Base-by-base conservation (phyloP, 2,888 invertebrate species). In the Ophion costatus region DNA sequence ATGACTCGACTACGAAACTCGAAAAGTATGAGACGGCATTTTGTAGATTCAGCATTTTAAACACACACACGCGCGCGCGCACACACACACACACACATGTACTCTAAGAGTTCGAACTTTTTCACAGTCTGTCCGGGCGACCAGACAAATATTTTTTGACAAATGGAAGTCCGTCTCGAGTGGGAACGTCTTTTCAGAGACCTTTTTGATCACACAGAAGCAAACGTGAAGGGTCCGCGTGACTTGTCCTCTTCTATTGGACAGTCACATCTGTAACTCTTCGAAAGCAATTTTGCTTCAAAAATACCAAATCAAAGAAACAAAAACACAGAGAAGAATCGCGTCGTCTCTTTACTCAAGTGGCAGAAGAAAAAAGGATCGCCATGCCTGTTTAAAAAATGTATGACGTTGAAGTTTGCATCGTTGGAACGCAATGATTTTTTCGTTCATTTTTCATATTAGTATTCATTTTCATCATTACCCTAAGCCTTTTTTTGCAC, bases 1-100 rank as follows among this genome's bases (percentile, higher is more conserved):
- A 85, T 89, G 89, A 89, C 88, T 87, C 69, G 85, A 75, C 89
- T 51, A 51, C 0, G 51, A 51, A 51, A 51, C 17, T 51, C 14
- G 51, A 71, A 86, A 85, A 87, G 63, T 81, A 56, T 69, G 86
- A 80, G 67, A 79, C 73, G 45, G 79, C 82, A n/a, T 61, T 80
- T 82, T 69, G 45, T 33, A 33, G 33, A 33, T 33, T 33, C 33
- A 33, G 33, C 33, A 33, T 33, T 33, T n/a, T n/a, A n/a, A n/a
- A n/a, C n/a, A n/a, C n/a, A n/a, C n/a, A n/a, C n/a, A n/a, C n/a
- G n/a, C n/a, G 4, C 29, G 4, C 29, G 4, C 29, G 4, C 24
- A 24, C 24, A 24, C 24, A 24, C 29, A 29, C 29, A 29, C 29
- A 38, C 7, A 9, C 7, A 38, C 9, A 9, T 38, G 38, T 51